Conservation (phyloP, 2,888 invertebrate genomes). For the Apoderus coryli region DNA sequence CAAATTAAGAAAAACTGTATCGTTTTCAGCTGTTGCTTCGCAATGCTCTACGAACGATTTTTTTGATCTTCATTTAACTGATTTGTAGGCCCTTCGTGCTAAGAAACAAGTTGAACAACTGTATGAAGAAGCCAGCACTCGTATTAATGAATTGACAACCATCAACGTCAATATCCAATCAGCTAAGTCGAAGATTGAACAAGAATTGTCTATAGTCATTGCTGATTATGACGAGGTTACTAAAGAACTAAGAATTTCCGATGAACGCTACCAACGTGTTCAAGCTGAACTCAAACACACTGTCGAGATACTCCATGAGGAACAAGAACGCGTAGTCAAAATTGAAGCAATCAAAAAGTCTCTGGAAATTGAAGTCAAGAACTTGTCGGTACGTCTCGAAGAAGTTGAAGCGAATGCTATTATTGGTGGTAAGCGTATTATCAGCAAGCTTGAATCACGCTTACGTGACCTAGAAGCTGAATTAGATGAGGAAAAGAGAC, state of each 20-base stretch:
- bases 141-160: conserved; percentile 87
- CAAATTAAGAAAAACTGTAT: no score
- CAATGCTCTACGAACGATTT: no score
- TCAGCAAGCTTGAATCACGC: conserved; percentile 92
- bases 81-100: conserved; percentile 65
- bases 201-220: conserved; percentile 79
- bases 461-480: conserved; percentile 90
- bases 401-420: conserved; percentile 96
- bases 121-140: conserved; percentile 80
- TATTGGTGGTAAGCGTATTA: conserved; percentile 91
- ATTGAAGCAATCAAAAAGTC: conserved; percentile 97
- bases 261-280: conserved; percentile 90
- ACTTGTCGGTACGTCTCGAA: conserved; percentile 80
- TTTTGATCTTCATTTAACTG: no score
- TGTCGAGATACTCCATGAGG: conserved; percentile 86
- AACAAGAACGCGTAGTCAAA: conserved; percentile 92
- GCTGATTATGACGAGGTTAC: conserved; percentile 97
- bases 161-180: conserved; percentile 92
- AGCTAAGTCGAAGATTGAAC: conserved; percentile 89
- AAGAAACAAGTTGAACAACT: conserved; percentile 82
- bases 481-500: conserved; percentile 90
- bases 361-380: conserved; percentile 94
- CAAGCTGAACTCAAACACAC: conserved; percentile 86
- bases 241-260: conserved; percentile 83
- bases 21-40: no score